phyloP scores from a whole-genome alignment of 2,888 invertebrate genomes.

The Elmis aenea region DNA sequence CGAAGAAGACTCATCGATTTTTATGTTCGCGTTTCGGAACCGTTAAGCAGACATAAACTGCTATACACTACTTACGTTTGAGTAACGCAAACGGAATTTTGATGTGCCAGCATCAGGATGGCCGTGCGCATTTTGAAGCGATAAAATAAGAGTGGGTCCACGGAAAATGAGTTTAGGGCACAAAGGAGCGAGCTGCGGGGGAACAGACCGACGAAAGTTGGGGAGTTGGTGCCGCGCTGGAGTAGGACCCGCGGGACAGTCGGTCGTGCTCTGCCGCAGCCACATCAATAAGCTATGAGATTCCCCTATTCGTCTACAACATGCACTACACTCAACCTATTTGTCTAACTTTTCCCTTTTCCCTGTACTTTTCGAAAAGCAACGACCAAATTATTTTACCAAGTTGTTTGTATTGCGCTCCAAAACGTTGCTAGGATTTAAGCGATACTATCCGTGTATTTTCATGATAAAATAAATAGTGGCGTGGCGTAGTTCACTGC shows the following conservation, averaged over 20 bases:
- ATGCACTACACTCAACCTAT: slow-evolving; percentile 20
- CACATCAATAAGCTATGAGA: slow-evolving; percentile 23
- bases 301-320: slow-evolving; percentile 16
- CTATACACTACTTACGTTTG: no score
- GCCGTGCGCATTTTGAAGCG: slow-evolving; percentile 20
- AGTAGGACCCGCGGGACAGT: slow-evolving; percentile 22
- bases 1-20: no score
- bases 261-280: slow-evolving; percentile 18
- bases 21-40: no score
- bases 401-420: no score
- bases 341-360: slow-evolving; percentile 12
- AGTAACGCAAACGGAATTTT: slow-evolving; percentile 22
- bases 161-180: slow-evolving; percentile 22
- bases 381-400: no score
- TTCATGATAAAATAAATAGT: no score
- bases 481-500: no score
- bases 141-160: slow-evolving; percentile 21
- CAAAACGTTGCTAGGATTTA: no score
- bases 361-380: no score
- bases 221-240: slow-evolving; percentile 11
- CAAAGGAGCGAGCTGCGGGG: slow-evolving; percentile 17
- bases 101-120: slow-evolving; percentile 19
- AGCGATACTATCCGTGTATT: no score
- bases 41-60: no score
- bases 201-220: slow-evolving; percentile 14